A percentile compares a stretch with the other conserved stretches of the same genome.
phyloP scores from a whole-genome alignment of 2,888 invertebrate species.

The Terebella lapidaria region DNA sequence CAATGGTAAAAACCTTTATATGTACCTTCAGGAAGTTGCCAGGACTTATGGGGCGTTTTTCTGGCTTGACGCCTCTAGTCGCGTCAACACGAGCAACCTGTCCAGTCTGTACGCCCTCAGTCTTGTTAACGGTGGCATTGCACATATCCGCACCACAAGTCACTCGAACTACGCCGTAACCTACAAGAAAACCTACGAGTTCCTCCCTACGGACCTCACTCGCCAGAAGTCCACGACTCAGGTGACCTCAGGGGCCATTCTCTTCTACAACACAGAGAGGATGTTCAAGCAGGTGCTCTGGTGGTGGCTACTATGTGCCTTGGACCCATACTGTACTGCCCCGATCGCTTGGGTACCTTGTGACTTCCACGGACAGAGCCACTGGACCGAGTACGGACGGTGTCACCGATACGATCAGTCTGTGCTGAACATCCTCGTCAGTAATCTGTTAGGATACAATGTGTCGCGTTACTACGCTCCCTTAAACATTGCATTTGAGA shows the following conservation, averaged over 20 bases:
- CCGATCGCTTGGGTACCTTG: background rate
- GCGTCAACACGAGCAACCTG: background rate
- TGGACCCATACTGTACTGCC: background rate
- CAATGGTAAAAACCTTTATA: too few species aligned
- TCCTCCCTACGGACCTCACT: background rate
- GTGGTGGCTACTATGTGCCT: constrained; percentile 2
- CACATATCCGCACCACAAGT: background rate
- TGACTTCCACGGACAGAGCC: background rate
- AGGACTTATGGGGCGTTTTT: background rate
- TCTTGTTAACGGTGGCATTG: background rate
- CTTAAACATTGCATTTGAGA: background rate
- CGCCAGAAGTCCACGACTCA: background rate
- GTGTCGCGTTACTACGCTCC: background rate
- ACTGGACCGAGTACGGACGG: background rate
- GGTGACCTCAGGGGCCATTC: background rate
- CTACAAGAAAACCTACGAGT: background rate
- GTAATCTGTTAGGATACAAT: background rate
- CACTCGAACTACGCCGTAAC: background rate
- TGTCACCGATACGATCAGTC: constrained; percentile 1
- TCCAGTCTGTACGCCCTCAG: background rate
- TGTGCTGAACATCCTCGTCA: background rate
- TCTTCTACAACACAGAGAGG: background rate
- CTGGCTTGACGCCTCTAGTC: background rate
- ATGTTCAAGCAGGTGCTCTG: background rate
- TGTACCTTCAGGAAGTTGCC: background rate